These are phyloP conservation scores for Isichthys henryi DNA, from an alignment of 2,113 vertebrate species.

Conservation along the genomic window DNA sequence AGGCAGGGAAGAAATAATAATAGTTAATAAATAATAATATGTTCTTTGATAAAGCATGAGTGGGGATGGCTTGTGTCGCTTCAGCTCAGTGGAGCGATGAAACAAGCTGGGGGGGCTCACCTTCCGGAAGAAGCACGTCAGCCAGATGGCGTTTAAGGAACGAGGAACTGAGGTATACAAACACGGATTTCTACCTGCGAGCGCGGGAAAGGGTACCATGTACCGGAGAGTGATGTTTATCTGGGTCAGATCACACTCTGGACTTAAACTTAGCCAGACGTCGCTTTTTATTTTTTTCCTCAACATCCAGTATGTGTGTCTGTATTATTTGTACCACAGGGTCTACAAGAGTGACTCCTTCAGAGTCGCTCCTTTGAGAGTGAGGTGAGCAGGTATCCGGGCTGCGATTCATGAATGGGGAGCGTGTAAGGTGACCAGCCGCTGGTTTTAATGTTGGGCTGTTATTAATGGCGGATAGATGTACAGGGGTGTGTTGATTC, in stretches of 20 bases:
- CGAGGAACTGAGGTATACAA: slow-evolving; percentile 1
- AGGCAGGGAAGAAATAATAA: not conserved
- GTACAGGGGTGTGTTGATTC: not conserved
- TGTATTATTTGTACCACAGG: not conserved
- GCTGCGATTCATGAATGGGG: not conserved
- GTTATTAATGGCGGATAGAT: not conserved
- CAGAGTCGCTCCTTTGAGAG: not conserved
- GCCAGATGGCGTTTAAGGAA: not conserved
- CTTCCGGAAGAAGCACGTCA: not conserved
- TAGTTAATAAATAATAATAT: not conserved
- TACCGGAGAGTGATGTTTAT: not conserved
- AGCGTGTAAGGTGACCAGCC: not conserved
- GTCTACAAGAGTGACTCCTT: not conserved
- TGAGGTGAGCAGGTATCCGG: not conserved
- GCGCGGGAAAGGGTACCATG: not conserved
- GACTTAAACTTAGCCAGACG: not conserved
- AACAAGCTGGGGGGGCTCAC: not conserved
- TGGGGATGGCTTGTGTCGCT: not conserved
- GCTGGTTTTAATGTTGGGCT: not conserved
- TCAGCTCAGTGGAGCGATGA: not conserved
- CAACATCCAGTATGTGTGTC: not conserved
- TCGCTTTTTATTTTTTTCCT: not conserved
- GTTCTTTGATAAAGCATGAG: not conserved
- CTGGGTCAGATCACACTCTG: not conserved
- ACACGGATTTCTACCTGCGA: not conserved